Evolutionary conservation across 1,140 invertebrate species (phyloP).

Genomic region (Cylas formicarius): DNA sequence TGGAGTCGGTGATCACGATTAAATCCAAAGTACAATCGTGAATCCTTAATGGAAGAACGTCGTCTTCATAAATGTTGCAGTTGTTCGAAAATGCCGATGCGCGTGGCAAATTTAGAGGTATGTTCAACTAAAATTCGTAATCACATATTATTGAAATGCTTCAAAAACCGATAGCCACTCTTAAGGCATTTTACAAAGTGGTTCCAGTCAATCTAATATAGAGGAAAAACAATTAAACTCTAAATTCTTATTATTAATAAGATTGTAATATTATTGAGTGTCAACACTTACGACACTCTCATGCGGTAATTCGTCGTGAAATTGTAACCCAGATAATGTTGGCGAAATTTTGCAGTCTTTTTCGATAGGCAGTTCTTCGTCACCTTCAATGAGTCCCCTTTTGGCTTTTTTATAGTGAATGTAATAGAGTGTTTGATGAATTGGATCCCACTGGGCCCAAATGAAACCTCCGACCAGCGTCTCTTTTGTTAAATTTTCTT

Average conservation of each 20-base stretch:
- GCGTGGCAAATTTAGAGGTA: conserved; percentile 72
- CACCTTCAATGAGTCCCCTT: conserved; percentile 58
- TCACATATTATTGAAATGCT: no score
- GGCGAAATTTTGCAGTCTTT: conserved; percentile 49
- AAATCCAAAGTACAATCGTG: conserved; percentile 76
- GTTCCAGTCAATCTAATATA: conserved; percentile 4
- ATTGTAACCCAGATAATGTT: conserved; percentile 73
- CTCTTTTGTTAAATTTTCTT: conserved; percentile 48
- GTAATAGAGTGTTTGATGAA: conserved; percentile 70
- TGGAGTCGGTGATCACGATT: conserved; percentile 64
- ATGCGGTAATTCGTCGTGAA: conserved; percentile 74
- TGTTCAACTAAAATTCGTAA: conserved; percentile 71
- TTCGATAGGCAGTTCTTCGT: conserved; percentile 51
- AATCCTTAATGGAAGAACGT: conserved; percentile 65
- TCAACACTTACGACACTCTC: conserved; percentile 67
- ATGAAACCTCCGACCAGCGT: conserved; percentile 63
- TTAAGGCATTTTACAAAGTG: no score
- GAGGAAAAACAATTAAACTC: conserved; percentile 7
- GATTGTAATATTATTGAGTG: no score
- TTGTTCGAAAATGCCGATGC: conserved; percentile 48
- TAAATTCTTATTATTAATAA: conserved; percentile 1
- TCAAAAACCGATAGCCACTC: no score
- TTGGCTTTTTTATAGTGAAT: conserved; percentile 65
- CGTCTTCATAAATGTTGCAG: conserved; percentile 68
- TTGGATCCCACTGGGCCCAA: conserved; percentile 77